A percentile compares a stretch with the other conserved stretches of the same genome.
These are phyloP conservation scores for Amorpha juglandis DNA, from an alignment of 2,888 invertebrate species.

Conservation along the genomic window DNA sequence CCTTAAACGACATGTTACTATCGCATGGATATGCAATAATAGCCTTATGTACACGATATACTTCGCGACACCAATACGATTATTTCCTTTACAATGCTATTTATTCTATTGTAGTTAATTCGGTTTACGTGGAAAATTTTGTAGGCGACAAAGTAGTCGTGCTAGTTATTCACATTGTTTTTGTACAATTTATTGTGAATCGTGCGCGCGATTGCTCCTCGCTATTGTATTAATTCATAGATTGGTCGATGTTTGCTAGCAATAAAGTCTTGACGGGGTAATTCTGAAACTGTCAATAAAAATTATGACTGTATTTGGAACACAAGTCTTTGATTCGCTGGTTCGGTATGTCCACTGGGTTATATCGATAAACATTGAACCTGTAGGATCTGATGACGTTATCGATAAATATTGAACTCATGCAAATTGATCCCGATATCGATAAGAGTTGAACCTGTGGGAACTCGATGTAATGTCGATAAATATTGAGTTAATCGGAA, in stretches of 20 bases:
- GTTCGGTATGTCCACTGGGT: neutral
- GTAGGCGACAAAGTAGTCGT: conserved; percentile 56
- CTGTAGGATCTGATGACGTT: neutral
- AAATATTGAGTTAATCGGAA: too few relatives aligned
- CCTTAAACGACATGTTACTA: conserved; percentile 49
- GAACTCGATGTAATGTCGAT: too few relatives aligned
- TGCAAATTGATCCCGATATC: neutral
- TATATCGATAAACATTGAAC: too few relatives aligned
- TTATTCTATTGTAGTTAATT: conserved; percentile 47
- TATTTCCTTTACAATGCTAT: conserved; percentile 49
- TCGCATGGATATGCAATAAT: conserved; percentile 52
- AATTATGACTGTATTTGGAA: neutral
- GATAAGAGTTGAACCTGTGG: neutral
- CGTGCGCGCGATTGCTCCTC: conserved; percentile 2
- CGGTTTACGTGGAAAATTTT: conserved; percentile 39
- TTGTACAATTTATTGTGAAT: neutral
- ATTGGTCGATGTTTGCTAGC: neutral
- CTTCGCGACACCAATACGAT: conserved; percentile 59
- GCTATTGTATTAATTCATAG: neutral
- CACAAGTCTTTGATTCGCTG: neutral
- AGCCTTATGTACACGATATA: conserved; percentile 59
- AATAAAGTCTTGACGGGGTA: neutral
- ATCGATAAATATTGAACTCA: neutral
- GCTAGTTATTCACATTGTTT: conserved; percentile 45
- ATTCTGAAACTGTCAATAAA: neutral